phyloP scores from a whole-genome alignment of 2,888 invertebrate species.

The Eugnorisma glareosa region DNA sequence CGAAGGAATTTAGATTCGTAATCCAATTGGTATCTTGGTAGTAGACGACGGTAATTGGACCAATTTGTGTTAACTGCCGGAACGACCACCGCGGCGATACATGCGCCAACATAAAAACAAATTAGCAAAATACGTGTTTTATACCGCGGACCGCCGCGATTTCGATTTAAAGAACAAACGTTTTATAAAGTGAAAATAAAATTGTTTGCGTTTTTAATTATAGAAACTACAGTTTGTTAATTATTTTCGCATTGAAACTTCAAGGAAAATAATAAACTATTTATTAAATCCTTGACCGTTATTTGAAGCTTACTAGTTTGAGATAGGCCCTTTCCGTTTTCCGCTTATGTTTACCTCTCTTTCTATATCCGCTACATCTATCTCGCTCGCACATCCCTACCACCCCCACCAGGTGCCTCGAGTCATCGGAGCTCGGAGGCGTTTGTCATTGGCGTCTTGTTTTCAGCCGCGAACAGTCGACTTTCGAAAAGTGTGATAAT shows the following conservation, averaged over 20 bases:
- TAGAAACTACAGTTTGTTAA: constrained; percentile 28
- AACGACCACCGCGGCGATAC: constrained; percentile 73
- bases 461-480: too few relatives aligned
- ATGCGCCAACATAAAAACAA: constrained; percentile 65
- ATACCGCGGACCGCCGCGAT: constrained; percentile 32
- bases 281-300: too few relatives aligned
- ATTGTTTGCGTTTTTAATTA: constrained; percentile 44
- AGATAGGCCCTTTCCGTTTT: too few relatives aligned
- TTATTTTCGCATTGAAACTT: constrained; percentile 47
- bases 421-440: too few relatives aligned
- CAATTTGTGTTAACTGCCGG: constrained; percentile 81
- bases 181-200: constrained; percentile 44
- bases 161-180: constrained; percentile 58
- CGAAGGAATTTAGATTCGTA: constrained; percentile 77
- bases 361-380: too few relatives aligned
- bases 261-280: constrained; percentile 28
- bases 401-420: too few relatives aligned
- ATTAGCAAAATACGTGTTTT: constrained; percentile 65
- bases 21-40: constrained; percentile 79
- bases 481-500: too few relatives aligned
- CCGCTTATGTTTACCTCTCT: too few relatives aligned
- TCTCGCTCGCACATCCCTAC: too few relatives aligned
- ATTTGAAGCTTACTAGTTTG: too few relatives aligned
- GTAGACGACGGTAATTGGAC: constrained; percentile 78
- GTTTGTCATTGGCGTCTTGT: too few relatives aligned